These are phyloP conservation scores for Sisyra nigra DNA, from an alignment of 2,888 invertebrate species.

Conservation along the genomic window DNA sequence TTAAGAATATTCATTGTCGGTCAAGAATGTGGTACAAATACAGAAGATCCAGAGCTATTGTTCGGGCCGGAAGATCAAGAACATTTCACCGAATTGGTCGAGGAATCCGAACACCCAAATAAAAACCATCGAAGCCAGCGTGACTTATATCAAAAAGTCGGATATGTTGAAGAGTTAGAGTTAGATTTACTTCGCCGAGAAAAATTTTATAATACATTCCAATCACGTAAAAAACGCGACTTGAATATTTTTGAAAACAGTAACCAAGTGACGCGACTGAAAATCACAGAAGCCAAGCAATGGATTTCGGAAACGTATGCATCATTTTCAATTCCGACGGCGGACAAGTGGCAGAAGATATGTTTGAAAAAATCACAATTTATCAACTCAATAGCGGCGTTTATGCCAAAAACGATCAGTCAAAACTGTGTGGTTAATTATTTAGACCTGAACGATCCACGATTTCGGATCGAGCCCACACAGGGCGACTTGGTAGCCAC, in stretches of 20 bases:
- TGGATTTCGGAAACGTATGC: conserved; percentile 79
- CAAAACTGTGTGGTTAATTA: conserved; percentile 60
- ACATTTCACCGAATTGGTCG: conserved; percentile 34
- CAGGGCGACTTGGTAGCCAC: conserved; percentile 72
- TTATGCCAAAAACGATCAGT: conserved; percentile 56
- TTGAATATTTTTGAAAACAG: conserved; percentile 24
- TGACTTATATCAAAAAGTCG: neutral
- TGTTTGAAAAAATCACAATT: conserved; percentile 66
- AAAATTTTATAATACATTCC: conserved; percentile 6
- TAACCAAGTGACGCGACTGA: conserved; percentile 44
- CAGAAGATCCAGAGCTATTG: conserved; percentile 32
- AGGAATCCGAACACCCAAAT: conserved; percentile 20
- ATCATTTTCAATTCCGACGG: conserved; percentile 73
- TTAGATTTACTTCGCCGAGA: neutral
- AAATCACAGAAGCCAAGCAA: conserved; percentile 61
- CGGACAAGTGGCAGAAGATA: conserved; percentile 64
- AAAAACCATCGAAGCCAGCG: conserved; percentile 11
- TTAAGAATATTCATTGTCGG: conserved; percentile 60
- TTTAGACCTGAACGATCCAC: conserved; percentile 61
- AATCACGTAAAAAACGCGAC: conserved; percentile 9
- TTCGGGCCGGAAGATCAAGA: conserved; percentile 31
- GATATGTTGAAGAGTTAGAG: neutral
- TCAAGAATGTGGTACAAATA: conserved; percentile 46
- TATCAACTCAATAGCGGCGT: conserved; percentile 61
- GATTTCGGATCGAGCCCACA: conserved; percentile 57